These are phyloP conservation scores for Eulemur mongoz DNA, from an alignment of 2,797 vertebrate species.

Conservation along the genomic window DNA sequence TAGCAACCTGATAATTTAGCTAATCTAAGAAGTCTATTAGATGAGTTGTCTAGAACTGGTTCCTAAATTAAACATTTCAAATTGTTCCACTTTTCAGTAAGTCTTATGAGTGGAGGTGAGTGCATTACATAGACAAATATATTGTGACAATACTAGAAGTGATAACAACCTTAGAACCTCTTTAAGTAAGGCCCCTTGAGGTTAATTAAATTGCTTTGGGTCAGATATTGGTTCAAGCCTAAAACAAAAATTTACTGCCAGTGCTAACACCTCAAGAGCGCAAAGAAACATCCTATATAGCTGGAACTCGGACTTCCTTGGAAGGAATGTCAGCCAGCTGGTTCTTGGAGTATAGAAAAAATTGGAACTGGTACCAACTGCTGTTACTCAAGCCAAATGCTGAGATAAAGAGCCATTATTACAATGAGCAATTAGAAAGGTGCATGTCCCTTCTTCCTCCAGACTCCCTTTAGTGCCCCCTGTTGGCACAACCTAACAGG, in stretches of 20 bases:
- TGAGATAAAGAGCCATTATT: background rate
- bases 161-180: background rate
- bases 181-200: background rate
- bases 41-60: background rate
- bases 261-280: background rate
- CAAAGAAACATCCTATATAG: background rate
- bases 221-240: background rate
- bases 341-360: background rate
- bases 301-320: background rate
- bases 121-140: background rate
- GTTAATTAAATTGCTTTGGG: background rate
- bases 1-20: background rate
- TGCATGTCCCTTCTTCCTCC: too few species aligned
- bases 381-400: background rate
- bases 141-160: background rate
- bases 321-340: background rate
- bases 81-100: background rate
- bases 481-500: background rate
- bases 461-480: accelerated
- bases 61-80: background rate
- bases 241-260: background rate
- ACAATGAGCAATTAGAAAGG: background rate
- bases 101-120: background rate
- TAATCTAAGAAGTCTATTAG: background rate
- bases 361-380: background rate